Base-by-base conservation (phyloP, 2,888 invertebrate genomes). In the Mythimna pallens region DNA sequence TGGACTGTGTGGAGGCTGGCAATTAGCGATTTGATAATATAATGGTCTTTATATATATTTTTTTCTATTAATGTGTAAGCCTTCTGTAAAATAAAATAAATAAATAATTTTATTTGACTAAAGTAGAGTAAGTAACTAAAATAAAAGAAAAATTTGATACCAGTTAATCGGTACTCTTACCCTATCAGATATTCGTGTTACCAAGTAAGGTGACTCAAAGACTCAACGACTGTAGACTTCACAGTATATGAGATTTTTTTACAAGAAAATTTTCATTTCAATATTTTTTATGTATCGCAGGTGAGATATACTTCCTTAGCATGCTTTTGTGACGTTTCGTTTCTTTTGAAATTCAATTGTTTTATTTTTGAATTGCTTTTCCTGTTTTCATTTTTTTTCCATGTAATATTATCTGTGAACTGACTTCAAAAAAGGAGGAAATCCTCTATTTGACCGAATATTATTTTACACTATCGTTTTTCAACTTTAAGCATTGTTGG, bases 211-310 rank as follows among this genome's bases (percentile, higher is more conserved):
- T 63, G 34, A 34, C 58, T 69, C 40, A 73, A 66, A 81, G 70
- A 34, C 58, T 73, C 78, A 80, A 82, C 74, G 70, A 43, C 47
- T 72, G 69, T 65, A 68, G 43, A 57, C 55, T 76, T 63, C 69
- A 70, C 62, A 66, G 54, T 58, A 76, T 76, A 79, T 83, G 72
- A 84, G 66, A 78, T 73, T 70, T 74, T 76, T 75, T 63, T 25
- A 17, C 47, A 30, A 74, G 14, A 52, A 62, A 59, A 25, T 69
- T 47, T 79, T 22, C 66, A 66, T 76, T 50, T 36, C 8, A 67
- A 14, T 67, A 59, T 50, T 66, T 74, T 73, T 68, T 47, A 69
- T 73, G 64, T 64, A 64, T 62, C 43, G 57, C 34, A 52, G 43
- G 34, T 65, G 25, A 64, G 47, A 17, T 47, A 20, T 47, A 47